Conservation (phyloP, 2,888 invertebrate species). For the Listrodromus nycthemerus region DNA sequence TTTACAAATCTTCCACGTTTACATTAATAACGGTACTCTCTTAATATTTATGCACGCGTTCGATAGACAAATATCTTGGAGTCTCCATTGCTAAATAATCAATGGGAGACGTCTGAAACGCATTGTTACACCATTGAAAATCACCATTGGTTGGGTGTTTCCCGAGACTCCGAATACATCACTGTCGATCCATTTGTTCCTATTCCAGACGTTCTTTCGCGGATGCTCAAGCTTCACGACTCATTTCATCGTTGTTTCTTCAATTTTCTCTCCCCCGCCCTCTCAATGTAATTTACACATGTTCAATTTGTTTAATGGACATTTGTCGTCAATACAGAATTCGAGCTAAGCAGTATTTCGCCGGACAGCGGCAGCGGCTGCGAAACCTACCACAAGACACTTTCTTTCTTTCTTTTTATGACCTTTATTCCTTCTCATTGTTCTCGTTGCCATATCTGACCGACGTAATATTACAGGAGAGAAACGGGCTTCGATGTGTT, state of each 20-base stretch:
- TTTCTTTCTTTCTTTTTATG: slow-evolving; percentile 13
- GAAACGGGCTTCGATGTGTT: slow-evolving; percentile 33
- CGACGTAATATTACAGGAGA: slow-evolving; percentile 48
- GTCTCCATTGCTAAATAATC: slow-evolving; percentile 17
- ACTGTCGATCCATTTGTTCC: not conserved
- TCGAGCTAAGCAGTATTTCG: slow-evolving; percentile 30
- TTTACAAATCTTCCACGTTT: slow-evolving; percentile 8
- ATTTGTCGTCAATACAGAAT: slow-evolving; percentile 26
- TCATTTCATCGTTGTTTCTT: slow-evolving; percentile 22
- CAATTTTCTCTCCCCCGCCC: slow-evolving; percentile 15
- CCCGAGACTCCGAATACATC: slow-evolving; percentile 25
- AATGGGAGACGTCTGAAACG: slow-evolving; percentile 14
- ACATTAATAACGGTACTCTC: slow-evolving; percentile 14
- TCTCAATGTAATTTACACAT: slow-evolving; percentile 14
- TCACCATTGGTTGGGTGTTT: slow-evolving; percentile 19
- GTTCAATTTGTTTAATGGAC: slow-evolving; percentile 29
- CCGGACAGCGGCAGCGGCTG: not conserved
- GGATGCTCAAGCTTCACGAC: slow-evolving; percentile 24
- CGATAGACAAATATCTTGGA: not conserved
- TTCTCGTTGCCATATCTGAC: slow-evolving; percentile 39
- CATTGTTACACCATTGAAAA: not conserved
- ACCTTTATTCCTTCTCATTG: not conserved
- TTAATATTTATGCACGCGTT: not conserved
- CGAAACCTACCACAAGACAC: not conserved
- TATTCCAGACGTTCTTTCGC: slow-evolving; percentile 17